These are phyloP conservation scores for Tholera decimalis DNA, from an alignment of 2,888 invertebrate genomes.

Conservation along the genomic window DNA sequence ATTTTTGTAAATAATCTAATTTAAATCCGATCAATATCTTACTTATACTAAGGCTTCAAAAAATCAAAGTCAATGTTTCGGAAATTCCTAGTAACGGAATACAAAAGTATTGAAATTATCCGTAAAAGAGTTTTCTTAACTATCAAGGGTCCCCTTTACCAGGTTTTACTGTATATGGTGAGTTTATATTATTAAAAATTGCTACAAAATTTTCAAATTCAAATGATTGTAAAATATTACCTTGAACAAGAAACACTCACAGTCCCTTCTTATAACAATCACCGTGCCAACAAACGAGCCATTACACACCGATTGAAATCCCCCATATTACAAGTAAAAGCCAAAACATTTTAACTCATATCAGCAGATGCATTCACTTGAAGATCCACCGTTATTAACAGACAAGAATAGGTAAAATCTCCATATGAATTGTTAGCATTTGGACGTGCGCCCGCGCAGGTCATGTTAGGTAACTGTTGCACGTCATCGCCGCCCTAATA, in stretches of 20 bases:
- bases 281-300: constrained; percentile 45
- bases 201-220: too few species aligned
- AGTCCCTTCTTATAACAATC: constrained; percentile 44
- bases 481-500: constrained; percentile 65
- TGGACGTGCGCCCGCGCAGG: constrained; percentile 64
- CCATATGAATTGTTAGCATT: constrained; percentile 63
- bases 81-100: too few species aligned
- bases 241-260: constrained; percentile 35
- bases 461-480: constrained; percentile 65
- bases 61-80: too few species aligned
- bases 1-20: too few species aligned
- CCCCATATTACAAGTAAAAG: constrained; percentile 55
- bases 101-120: too few species aligned
- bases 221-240: too few species aligned
- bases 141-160: too few species aligned
- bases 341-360: constrained; percentile 62
- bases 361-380: constrained; percentile 59
- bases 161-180: too few species aligned
- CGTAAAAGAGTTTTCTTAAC: too few species aligned
- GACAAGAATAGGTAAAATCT: constrained; percentile 67
- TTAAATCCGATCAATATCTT: too few species aligned
- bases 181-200: too few species aligned
- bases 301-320: constrained; percentile 39
- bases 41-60: too few species aligned
- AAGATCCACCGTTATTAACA: constrained; percentile 60